Evolutionary conservation across 2,113 vertebrate genomes (phyloP), one percentile per base, ranked within the genome.

Genomic region (Piprites chloris): DNA sequence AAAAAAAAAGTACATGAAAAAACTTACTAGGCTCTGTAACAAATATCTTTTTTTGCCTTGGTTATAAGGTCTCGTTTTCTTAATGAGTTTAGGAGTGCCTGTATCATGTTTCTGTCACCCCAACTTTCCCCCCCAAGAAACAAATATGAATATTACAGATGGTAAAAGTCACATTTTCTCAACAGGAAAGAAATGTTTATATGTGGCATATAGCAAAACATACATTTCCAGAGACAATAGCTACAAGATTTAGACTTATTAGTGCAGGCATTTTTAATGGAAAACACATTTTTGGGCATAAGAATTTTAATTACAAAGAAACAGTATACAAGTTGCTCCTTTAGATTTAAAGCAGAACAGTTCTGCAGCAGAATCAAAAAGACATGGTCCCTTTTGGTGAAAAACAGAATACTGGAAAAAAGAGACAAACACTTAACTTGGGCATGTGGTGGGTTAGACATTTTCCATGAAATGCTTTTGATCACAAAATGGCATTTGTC

Each of bases 131-230:
- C 46, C 58, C 23, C 3, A 16, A 84, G 86, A 95, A 95, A 83
- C 24, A 95, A 93, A 91, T 80, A 83, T 33, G 55, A 87, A 41
- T 55, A 84, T 92, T 91, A 90, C 79, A 78, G 92, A 93, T 88
- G 90, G 79, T 63, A 92, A 94, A 94, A 18, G 0, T 42, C 72
- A 80, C 61, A 62, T 95, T 94, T 95, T 91, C 63, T 90, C 2
- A 74, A 89, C 67, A 94, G 85, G 95, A 94, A 93, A 96, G 80
- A 95, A 87, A 93, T 66, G 82, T 90, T 96, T 96, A 85, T 85
- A 65, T n/a, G 39, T 56, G 55, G 82, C 61, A 93, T 74, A 91
- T 2, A 95, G 47, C 49, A 94, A 96, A 95, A 93, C 4, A 3
- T 71, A 3, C 61, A 80, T 74, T 94, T 94, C 79, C 68, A 97